Evolutionary conservation across 2,888 invertebrate species (phyloP).

Genomic region (Plagodis dolabraria): DNA sequence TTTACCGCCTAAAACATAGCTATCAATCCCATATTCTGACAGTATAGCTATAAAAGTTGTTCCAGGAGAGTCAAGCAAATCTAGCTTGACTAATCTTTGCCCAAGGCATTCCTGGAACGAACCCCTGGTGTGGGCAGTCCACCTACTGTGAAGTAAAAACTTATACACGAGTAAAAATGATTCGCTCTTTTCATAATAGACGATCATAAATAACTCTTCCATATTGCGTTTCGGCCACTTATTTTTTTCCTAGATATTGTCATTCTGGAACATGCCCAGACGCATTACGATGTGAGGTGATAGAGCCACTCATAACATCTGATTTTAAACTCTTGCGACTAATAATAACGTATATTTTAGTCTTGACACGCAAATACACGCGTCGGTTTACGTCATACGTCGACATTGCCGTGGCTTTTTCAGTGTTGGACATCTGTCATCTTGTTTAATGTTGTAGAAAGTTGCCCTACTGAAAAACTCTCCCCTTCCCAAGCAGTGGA

Average conservation of each 20-base stretch:
- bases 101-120: too few relatives aligned
- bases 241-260: slow-evolving; percentile 3
- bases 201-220: slow-evolving; percentile 1
- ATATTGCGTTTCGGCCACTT: slow-evolving; percentile 5
- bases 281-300: slow-evolving; percentile 2
- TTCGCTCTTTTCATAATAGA: neutral
- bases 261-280: slow-evolving; percentile 13
- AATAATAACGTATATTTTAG: slow-evolving; percentile 9
- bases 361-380: slow-evolving; percentile 6
- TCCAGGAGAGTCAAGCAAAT: too few relatives aligned
- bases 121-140: too few relatives aligned
- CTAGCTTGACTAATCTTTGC: too few relatives aligned
- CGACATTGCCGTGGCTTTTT: neutral
- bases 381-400: neutral
- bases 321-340: slow-evolving; percentile 10
- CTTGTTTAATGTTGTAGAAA: too few relatives aligned
- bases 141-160: too few relatives aligned
- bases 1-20: too few relatives aligned
- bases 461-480: too few relatives aligned
- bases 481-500: too few relatives aligned
- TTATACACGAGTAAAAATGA: neutral
- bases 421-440: too few relatives aligned
- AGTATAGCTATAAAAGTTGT: too few relatives aligned
- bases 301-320: slow-evolving; percentile 11
- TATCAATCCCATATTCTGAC: too few relatives aligned